Base-by-base conservation (phyloP, 1,140 invertebrate genomes). In the Metaphire vulgaris region DNA sequence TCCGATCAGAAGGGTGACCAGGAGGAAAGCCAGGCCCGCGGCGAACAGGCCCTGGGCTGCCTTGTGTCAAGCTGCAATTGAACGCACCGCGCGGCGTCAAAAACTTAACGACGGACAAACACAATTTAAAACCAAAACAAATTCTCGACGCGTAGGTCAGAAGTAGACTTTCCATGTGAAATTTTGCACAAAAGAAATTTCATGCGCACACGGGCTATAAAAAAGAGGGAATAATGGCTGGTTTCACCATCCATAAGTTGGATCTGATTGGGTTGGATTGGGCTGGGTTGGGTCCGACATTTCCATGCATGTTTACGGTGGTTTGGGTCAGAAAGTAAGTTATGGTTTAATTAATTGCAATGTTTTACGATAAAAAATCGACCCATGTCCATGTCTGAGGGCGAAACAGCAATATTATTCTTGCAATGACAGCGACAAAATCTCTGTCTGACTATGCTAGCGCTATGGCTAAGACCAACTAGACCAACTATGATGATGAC, bases 1-100 rank as follows among this genome's bases (percentile, higher is more conserved):
- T 14, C 32, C 72, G 34, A 73, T 73, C 1, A 73, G 72, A 1
- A 73, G 28, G n/a, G 72, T 73, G 33, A 73, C n/a, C 26, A 73
- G 34, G 33, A 34, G 34, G n/a, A 73, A 21, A 29, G 56, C 1
- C 6, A 73, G 34, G 21, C 72, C 72, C 31, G 56, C 12, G 28
- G 1, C 56, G 31, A 56, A 73, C 33, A 73, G 33, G 1, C 72
- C 72, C 41, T 73, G 72, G 1, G 72, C 34, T 26, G 72, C 72
- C 33, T 73, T 73, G 34, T 73, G 72, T 34, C 72, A 73, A 41
- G 33, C 72, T 73, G 72, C 1, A 64, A 33, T 15, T 14, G 14
- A 15, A 26, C 56, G 56, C 14, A 26, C 26, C 14, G 26, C 14
- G 14, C 14, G 26, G 56, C 26, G 56, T 15, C 14, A 15, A 65